Evolutionary conservation across 2,888 invertebrate species (phyloP), one percentile per base, ranked within the genome.

Genomic region (Mythimna loreyi): DNA sequence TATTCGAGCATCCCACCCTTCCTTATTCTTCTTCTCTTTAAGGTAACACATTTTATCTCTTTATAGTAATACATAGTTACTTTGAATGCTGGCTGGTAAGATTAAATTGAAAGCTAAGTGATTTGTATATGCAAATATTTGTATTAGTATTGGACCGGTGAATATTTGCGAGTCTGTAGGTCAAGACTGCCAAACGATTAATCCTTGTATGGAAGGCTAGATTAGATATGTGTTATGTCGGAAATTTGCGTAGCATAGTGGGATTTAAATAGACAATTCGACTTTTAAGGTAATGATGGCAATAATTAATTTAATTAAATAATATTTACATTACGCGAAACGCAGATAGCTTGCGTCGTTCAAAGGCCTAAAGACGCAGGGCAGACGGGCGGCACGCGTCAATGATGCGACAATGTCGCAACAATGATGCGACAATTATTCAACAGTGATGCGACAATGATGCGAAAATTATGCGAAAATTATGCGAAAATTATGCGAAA

Each of bases 131-230:
- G 28, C 50, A 57, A 68, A 72, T 76, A 76, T 69, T 72, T 45
- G 45, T 13, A 13, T 47, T 19, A 9, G 9, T 72, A 70, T 69
- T 58, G 52, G 56, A 45, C 16, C 56, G 57, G 23, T 13, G 49
- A 40, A 72, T 77, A 58, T 72, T 71, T 53, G 70, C 45, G 23
- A n/a, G 45, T 76, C 30, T 58, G 77, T 72, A 72, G 72, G 77
- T 72, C 72, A 77, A 77, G 30, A 70, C 11, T 40, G 25, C 36
- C 25, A n/a, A 72, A 70, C 47, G 68, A 56, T 68, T 75, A 33
- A 58, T 76, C 77, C 72, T 72, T 72, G 72, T 70, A 30, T 25
- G 16, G 70, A 77, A 72, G 71, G 77, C 30, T 77, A 57, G 30
- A 19, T 49, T 43, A 11, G 53, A 55, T 11, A 21, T 49, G 52